Percentiles rank a stretch among this genome's conserved stretches.
Evolutionary conservation across 2,113 vertebrate genomes (phyloP).

Genomic region (Mobula hypostoma): DNA sequence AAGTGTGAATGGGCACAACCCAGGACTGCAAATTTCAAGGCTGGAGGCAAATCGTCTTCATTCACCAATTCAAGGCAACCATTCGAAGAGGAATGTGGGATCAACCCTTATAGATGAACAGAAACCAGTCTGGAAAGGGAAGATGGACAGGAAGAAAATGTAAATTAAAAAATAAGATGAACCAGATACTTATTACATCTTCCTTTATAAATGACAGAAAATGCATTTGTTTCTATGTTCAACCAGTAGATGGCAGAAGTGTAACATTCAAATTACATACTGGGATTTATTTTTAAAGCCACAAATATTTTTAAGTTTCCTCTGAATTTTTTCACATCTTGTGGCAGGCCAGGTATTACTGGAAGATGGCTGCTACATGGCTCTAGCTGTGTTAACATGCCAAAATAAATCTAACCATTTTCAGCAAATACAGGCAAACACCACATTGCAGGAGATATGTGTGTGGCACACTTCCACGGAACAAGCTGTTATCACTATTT

Average conservation of each 20-base stretch:
- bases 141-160: background rate
- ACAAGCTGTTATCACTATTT: no score
- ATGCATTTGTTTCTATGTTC: background rate
- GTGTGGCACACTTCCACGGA: no score
- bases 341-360: background rate
- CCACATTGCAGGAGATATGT: no score
- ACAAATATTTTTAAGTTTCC: background rate
- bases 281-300: background rate
- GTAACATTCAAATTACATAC: background rate
- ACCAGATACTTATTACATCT: background rate
- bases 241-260: background rate
- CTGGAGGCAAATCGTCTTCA: conserved; percentile 25
- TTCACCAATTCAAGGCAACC: conserved; percentile 33
- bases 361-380: no score
- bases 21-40: background rate
- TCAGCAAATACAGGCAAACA: no score
- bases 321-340: background rate
- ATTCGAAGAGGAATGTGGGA: conserved; percentile 23
- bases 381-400: no score
- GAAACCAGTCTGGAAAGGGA: conserved; percentile 23
- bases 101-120: conserved; percentile 28
- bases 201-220: background rate
- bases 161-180: background rate
- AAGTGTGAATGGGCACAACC: background rate
- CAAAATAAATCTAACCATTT: no score